Conservation (phyloP, 2,888 invertebrate species). For the Stegophylla sp. region DNA sequence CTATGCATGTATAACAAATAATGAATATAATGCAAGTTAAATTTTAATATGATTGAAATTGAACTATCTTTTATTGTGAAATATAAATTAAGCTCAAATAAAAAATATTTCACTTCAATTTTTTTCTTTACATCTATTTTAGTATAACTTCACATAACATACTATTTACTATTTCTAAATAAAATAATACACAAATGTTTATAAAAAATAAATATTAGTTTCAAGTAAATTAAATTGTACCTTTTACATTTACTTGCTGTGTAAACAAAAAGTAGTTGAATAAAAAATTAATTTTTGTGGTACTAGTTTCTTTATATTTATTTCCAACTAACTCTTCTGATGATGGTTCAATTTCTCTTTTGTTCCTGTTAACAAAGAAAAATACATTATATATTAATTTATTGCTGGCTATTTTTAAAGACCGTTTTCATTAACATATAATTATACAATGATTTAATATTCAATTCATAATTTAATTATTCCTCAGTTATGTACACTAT, state of each 20-base stretch:
- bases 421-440: background rate
- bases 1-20: no score
- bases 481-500: background rate
- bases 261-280: constrained; percentile 8
- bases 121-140: no score
- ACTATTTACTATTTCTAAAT: no score
- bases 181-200: background rate
- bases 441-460: background rate
- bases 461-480: background rate
- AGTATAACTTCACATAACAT: no score
- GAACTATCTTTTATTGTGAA: no score
- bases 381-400: constrained; percentile 3
- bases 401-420: background rate
- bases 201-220: background rate
- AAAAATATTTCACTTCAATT: no score
- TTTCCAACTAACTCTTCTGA: constrained; percentile 63
- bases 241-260: constrained; percentile 6
- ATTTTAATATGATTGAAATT: no score
- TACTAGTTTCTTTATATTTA: constrained; percentile 1
- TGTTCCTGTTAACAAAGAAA: constrained; percentile 30
- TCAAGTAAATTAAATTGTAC: constrained; percentile 25
- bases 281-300: constrained; percentile 9
- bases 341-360: constrained; percentile 70
- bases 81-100: no score
- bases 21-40: no score